Percentiles rank a stretch among this genome's conserved stretches.
phyloP scores from a whole-genome alignment of 2,888 invertebrate genomes.

The Liodrosophila aerea region DNA sequence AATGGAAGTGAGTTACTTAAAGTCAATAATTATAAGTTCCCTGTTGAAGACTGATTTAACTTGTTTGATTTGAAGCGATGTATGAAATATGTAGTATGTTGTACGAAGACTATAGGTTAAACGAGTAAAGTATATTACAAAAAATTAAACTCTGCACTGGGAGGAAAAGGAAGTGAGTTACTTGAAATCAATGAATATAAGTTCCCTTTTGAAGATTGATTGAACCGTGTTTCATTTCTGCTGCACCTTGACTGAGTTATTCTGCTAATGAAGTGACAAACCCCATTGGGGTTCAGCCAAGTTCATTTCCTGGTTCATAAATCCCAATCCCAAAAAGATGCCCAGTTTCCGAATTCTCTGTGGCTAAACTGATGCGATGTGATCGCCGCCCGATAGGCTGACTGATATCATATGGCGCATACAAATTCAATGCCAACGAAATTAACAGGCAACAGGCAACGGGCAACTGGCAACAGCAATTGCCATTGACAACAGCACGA shows the following conservation, averaged over 20 bases:
- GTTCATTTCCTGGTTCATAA: conserved; percentile 14
- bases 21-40: too few species aligned
- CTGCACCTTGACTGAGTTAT: not conserved
- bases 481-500: conserved; percentile 28
- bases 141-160: too few species aligned
- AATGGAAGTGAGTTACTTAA: too few species aligned
- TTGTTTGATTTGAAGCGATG: too few species aligned
- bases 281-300: not conserved
- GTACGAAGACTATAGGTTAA: too few species aligned
- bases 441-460: conserved; percentile 35
- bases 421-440: conserved; percentile 57
- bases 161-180: too few species aligned
- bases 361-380: not conserved
- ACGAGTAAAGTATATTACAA: too few species aligned
- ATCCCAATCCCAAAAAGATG: not conserved
- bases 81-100: too few species aligned
- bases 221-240: not conserved
- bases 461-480: not conserved
- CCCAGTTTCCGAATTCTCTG: conserved; percentile 28
- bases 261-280: not conserved
- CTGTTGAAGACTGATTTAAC: too few species aligned
- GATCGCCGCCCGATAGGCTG: conserved; percentile 12
- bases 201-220: too few species aligned
- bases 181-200: too few species aligned
- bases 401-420: conserved; percentile 31